phyloP scores from a whole-genome alignment of 2,797 vertebrate genomes.

The Lates japonicus region DNA sequence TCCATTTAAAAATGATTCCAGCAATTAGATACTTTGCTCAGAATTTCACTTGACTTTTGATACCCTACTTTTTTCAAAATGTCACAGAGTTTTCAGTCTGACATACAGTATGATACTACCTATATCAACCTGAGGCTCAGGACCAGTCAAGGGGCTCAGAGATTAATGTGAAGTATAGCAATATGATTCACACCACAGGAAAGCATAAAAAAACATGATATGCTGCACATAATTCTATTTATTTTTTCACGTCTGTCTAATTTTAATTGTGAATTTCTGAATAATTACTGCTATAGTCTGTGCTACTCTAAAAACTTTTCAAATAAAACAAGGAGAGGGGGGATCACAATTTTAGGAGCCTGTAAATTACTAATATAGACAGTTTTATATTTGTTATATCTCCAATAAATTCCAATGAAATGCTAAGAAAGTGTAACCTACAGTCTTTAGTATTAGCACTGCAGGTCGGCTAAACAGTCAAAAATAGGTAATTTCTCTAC shows the following conservation, averaged over 20 bases:
- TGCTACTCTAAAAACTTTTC: neutral
- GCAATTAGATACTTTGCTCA: slow-evolving; percentile 52
- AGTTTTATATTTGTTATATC: neutral
- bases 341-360: neutral
- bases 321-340: neutral
- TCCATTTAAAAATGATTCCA: slow-evolving; percentile 57
- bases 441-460: neutral
- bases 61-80: slow-evolving; percentile 11
- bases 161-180: neutral
- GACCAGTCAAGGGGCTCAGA: neutral
- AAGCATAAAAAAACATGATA: neutral
- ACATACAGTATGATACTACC: neutral
- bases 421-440: neutral
- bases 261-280: neutral
- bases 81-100: slow-evolving; percentile 23
- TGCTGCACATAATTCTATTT: neutral
- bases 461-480: neutral
- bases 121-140: neutral
- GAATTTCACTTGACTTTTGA: slow-evolving; percentile 18
- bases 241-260: neutral
- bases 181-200: neutral
- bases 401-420: neutral
- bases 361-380: neutral
- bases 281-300: neutral
- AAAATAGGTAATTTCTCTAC: neutral